These are phyloP conservation scores for Struthio camelus DNA, from an alignment of 2,113 vertebrate species.

Conservation along the genomic window DNA sequence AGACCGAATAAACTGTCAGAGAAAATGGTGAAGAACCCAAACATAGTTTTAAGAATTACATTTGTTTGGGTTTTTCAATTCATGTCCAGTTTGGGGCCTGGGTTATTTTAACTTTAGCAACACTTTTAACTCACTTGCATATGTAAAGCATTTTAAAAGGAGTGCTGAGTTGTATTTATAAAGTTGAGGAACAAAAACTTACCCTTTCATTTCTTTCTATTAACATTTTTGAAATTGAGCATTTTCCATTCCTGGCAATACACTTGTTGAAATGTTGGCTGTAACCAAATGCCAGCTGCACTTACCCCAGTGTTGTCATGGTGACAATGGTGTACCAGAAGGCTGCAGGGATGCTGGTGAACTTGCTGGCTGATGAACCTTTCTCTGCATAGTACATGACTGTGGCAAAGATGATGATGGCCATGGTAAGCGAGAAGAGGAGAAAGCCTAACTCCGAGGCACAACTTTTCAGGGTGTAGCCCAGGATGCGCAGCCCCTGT, in stretches of 20 bases:
- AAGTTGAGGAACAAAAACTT: not conserved
- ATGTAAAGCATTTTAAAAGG: not conserved
- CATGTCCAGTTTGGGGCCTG: not conserved
- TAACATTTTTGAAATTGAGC: not conserved
- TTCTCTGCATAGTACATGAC: slow-evolving; percentile 99
- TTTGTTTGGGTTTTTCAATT: not conserved
- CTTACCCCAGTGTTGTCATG: slow-evolving; percentile 99
- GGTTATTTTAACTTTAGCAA: not conserved
- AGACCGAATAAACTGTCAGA: not conserved
- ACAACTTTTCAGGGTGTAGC: slow-evolving; percentile 96
- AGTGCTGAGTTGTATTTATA: not conserved
- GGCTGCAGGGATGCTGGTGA: slow-evolving; percentile 96
- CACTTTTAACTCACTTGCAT: not conserved
- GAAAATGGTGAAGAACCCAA: not conserved
- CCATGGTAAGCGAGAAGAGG: slow-evolving; percentile 98
- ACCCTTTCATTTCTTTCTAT: not conserved
- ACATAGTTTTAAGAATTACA: not conserved
- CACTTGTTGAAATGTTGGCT: slow-evolving; percentile 34
- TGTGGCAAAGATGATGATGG: slow-evolving; percentile 98
- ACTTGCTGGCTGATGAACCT: slow-evolving; percentile 91
- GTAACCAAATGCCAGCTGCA: slow-evolving; percentile 59
- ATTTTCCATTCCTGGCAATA: not conserved
- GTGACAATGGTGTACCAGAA: slow-evolving; percentile 99
- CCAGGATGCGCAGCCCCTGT: slow-evolving; percentile 94
- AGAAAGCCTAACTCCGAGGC: slow-evolving; percentile 98